A percentile compares a stretch with the other conserved stretches of the same genome.
Conservation (phyloP, 2,797 vertebrate genomes). For the Antrozous pallidus region DNA sequence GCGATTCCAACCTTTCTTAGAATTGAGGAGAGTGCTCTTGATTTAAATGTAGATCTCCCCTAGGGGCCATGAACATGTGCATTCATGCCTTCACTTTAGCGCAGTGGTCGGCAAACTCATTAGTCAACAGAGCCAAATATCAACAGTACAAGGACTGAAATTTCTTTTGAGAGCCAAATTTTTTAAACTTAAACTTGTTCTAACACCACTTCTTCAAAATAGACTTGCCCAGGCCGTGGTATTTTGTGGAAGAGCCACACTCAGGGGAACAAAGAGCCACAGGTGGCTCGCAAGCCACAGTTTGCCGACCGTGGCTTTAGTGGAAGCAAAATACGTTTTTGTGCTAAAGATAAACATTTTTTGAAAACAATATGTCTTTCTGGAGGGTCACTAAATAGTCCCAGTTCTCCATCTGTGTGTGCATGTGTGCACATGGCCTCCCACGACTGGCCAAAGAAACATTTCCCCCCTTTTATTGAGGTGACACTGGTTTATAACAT, state of each 20-base stretch:
- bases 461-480: background rate
- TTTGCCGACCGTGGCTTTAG: too few species aligned
- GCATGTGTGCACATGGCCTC: background rate
- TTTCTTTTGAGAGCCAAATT: too few species aligned
- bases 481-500: background rate
- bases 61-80: background rate
- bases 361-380: constrained; percentile 10
- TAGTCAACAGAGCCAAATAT: too few species aligned
- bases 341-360: background rate
- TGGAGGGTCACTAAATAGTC: background rate
- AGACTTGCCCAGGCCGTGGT: too few species aligned
- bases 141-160: too few species aligned
- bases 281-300: too few species aligned
- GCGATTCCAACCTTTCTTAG: background rate
- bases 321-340: background rate
- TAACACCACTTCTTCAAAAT: too few species aligned
- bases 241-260: too few species aligned
- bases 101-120: too few species aligned
- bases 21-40: background rate
- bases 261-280: too few species aligned
- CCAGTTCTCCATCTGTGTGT: background rate
- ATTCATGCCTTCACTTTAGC: background rate
- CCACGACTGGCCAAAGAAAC: too few species aligned
- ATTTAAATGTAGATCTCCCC: background rate
- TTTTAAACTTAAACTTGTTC: too few species aligned